Conservation (phyloP, 2,888 invertebrate species). For the Bombylius discolor region DNA sequence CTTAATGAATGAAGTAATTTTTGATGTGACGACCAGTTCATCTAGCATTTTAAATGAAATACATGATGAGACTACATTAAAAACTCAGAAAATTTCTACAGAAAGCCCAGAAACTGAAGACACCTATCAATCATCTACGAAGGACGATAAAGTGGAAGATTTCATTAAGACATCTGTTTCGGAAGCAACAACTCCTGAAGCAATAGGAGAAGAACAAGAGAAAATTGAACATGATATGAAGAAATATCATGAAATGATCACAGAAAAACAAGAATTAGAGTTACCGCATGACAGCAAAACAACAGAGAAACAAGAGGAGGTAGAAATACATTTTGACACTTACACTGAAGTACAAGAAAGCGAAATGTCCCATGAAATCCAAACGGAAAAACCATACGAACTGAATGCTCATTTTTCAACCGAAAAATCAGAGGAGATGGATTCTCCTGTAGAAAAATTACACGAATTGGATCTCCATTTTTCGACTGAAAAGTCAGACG, state of each 20-base stretch:
- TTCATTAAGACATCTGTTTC: not conserved
- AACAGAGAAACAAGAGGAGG: not conserved
- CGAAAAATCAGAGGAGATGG: not conserved
- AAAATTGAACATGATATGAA: not conserved
- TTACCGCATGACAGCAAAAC: not conserved
- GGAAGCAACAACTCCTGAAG: not conserved
- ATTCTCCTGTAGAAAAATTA: not conserved
- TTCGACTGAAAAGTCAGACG: no score
- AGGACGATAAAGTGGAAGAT: not conserved
- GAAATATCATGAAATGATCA: not conserved
- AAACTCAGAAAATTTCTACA: not conserved
- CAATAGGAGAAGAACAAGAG: not conserved
- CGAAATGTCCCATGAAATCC: not conserved
- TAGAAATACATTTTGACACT: not conserved
- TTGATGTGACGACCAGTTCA: no score
- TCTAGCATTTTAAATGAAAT: no score
- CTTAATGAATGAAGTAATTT: no score
- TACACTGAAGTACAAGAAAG: not conserved
- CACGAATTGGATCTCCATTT: no score
- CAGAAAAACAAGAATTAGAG: not conserved
- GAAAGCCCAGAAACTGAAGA: not conserved
- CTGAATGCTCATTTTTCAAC: not conserved
- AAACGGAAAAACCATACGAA: no score
- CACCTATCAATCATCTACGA: not conserved
- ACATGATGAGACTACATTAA: not conserved